Evolutionary conservation across 92 coral and sea anemone genomes (phyloP), one percentile per base, ranked within the genome.

Genomic region (Phymanthus crucifer): DNA sequence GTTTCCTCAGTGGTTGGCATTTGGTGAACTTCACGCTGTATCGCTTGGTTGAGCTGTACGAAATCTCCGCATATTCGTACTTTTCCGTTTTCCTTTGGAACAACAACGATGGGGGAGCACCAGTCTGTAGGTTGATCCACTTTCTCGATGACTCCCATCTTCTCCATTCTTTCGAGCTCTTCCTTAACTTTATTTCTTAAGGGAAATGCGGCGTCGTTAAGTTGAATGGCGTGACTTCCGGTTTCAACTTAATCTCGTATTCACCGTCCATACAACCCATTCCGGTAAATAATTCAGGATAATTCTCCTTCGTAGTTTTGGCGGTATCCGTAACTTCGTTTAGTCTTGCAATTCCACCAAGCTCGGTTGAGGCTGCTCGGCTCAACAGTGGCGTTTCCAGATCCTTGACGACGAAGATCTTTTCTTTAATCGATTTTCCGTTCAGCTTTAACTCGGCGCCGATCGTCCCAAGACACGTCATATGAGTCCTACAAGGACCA

Each of bases 1-100:
- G 89, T 92, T 29, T 76, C 73, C 18, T 87, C 93, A 26, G 89
- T 89, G 29, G 91, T 91, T 52, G 90, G 96, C 89, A 85, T 85
- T 65, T 87, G 90, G 78, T 85, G 93, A 40, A 89, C 78, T 71
- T 85, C 93, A 35, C 95, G 79, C 74, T 65, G 36, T 4, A 85
- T 76, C 40, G 86, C 86, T 80, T 85, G 68, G 88, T 91, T 91
- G 38, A 91, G 83, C 75, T 78, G 95, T n/a, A 86, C 82, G 31
- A 91, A 86, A 76, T 91, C 90, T 31, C 85, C 87, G 48, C 87
- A 92, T 43, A 83, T 83, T n/a, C 78, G 87, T 38, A 85, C 92
- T 32, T 72, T 70, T 40, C 88, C 87, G 65, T 79, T 83, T 7
- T 43, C 36, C 76, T 88, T 85, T 9, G 89, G 89, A 34, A 85